Evolutionary conservation across 1,140 invertebrate species (phyloP).

Genomic region (Drosophila nigromelanica): DNA sequence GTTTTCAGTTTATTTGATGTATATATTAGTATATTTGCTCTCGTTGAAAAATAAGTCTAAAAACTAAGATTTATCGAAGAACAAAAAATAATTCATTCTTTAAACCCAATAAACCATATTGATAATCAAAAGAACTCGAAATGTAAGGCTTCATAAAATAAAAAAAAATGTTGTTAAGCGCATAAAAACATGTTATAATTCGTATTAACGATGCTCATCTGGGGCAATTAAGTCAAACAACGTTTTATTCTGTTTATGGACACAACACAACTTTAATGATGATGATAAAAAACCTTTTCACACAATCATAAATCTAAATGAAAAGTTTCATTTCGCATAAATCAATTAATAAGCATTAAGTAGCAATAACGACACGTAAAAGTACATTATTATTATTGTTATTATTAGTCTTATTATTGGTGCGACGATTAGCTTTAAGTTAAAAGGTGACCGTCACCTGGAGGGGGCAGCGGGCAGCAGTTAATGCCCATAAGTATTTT

Average conservation of each 20-base stretch:
- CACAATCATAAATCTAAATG: constrained; percentile 70
- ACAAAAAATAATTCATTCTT: background rate
- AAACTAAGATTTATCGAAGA: background rate
- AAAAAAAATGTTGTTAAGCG: background rate
- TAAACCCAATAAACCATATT: background rate
- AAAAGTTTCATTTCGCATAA: constrained; percentile 55
- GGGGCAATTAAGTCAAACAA: background rate
- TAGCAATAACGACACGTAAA: constrained; percentile 42
- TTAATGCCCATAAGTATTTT: background rate
- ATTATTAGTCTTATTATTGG: constrained; percentile 7
- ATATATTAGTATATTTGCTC: no score
- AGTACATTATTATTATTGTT: constrained; percentile 5
- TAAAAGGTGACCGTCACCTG: constrained; percentile 53
- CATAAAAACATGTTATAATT: constrained; percentile 2
- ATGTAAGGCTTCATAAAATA: background rate
- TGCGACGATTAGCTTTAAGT: constrained; percentile 37
- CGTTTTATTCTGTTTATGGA: constrained; percentile 18
- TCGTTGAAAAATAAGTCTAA: no score
- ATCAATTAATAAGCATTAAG: constrained; percentile 67
- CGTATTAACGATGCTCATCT: constrained; percentile 12
- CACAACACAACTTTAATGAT: background rate
- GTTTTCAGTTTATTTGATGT: no score
- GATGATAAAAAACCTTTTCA: constrained; percentile 71
- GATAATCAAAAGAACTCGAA: background rate
- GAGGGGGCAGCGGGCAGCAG: background rate